Base-by-base conservation (phyloP, 2,888 invertebrate species). In the Gandaritis pyraliata region DNA sequence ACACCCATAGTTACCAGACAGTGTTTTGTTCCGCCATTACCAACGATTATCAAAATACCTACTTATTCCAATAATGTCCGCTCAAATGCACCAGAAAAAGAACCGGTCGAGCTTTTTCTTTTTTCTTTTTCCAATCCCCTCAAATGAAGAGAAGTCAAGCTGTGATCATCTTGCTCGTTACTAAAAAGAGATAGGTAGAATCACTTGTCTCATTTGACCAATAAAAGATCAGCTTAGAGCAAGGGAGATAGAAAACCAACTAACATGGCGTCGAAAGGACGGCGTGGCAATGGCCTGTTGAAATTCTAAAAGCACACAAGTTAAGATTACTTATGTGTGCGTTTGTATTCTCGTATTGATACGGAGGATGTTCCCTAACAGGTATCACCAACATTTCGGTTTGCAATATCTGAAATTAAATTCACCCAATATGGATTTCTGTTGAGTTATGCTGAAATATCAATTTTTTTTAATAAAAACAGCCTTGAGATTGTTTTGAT, bases 191-290 rank as follows among this genome's bases (percentile, higher is more conserved):
- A 83, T 76, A 77, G 72, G 70, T 62, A 54, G 67, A 71, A 57
- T 71, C 69, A 70, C 76, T 75, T 74, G 72, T 76, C 76, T 81
- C 78, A 72, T 59, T 57, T 60, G 46, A 64, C 77, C 72, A 64
- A 70, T 50, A 69, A 63, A 67, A 58, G 61, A 69, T 65, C 68
- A 65, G 48, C 51, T 70, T 61, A 66, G 70, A 43, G 70, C 51
- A 80, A 89, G 68, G 76, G 83, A 81, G 88, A 89, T 70, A 74
- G 77, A 69, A 70, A 70, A 77, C 73, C 77, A 85, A 87, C 81
- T 85, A 90, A 89, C 79, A 90, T 90, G 90, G 90, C 90, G 88
- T 77, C 81, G 80, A 75, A 80, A 75, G 77, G 76, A 76, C 77
- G 77, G 80, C 78, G 78, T 71, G 76, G 77, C 76, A 76, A 72